A percentile compares a stretch with the other conserved stretches of the same genome.
Evolutionary conservation across 2,113 vertebrate genomes (phyloP).

Genomic region (Pteropus alecto): DNA sequence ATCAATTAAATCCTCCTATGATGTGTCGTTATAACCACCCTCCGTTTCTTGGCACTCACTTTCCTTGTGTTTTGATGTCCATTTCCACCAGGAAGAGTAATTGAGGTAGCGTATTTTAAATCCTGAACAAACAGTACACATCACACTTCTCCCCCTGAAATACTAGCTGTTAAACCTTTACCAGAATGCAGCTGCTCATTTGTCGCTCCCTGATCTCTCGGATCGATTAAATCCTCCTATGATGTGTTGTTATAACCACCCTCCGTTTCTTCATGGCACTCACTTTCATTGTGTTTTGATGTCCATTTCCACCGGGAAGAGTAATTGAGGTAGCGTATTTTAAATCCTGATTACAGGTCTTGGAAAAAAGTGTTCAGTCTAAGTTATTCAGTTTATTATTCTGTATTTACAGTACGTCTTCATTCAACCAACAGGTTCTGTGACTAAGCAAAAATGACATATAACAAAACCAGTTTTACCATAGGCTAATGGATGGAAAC

Average conservation of each 20-base stretch:
- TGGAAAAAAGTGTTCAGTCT: not conserved
- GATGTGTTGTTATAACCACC: not conserved
- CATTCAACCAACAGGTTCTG: not conserved
- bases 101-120: not conserved
- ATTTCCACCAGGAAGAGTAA: not conserved
- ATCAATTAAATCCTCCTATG: not conserved
- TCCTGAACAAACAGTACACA: not conserved
- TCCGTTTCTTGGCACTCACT: not conserved
- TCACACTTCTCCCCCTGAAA: not conserved
- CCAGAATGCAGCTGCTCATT: not conserved
- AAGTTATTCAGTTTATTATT: not conserved
- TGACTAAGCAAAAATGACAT: not conserved
- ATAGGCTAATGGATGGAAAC: no score
- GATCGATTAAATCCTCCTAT: not conserved
- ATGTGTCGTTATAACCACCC: rapidly evolving
- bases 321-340: not conserved
- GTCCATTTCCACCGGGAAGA: not conserved
- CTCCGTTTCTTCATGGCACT: not conserved
- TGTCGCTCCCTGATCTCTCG: not conserved
- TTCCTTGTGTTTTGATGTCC: not conserved
- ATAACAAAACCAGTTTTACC: not conserved
- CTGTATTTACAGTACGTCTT: not conserved
- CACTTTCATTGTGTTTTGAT: not conserved
- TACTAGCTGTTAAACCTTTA: not conserved
- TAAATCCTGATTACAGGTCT: not conserved